Evolutionary conservation across 2,113 vertebrate genomes (phyloP).

Genomic region (Euleptes europaea): DNA sequence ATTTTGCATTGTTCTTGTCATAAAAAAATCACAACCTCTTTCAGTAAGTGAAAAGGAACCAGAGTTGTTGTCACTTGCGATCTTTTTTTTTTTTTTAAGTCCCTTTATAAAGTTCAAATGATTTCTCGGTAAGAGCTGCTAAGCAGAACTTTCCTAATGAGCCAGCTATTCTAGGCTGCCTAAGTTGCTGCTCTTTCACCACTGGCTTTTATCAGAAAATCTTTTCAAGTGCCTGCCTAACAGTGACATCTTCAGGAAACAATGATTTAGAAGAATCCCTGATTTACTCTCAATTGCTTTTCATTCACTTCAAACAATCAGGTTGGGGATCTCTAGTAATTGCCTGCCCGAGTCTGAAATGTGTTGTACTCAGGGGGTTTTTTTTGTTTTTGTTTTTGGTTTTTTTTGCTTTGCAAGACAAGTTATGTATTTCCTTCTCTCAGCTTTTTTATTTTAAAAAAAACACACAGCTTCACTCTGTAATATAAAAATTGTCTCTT

Average conservation of each 20-base stretch:
- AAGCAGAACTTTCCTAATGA: neutral
- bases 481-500: constrained; percentile 14
- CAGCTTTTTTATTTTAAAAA: constrained; percentile 34
- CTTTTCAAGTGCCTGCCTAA: constrained; percentile 20
- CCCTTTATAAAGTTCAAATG: neutral
- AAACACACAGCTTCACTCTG: constrained; percentile 17
- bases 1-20: neutral
- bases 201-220: constrained; percentile 1
- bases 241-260: constrained; percentile 47
- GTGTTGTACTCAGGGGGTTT: neutral
- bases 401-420: neutral
- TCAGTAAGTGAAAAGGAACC: neutral
- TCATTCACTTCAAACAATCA: neutral
- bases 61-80: neutral
- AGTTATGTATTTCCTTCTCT: neutral
- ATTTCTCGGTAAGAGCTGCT: neutral
- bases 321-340: neutral
- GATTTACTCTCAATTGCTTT: neutral
- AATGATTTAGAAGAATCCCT: neutral
- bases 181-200: neutral
- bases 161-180: neutral
- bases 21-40: constrained; percentile 1
- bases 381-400: no score
- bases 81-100: neutral
- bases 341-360: neutral